These are phyloP conservation scores for Aporophyla nigra DNA, from an alignment of 2,888 invertebrate species.

Conservation along the genomic window DNA sequence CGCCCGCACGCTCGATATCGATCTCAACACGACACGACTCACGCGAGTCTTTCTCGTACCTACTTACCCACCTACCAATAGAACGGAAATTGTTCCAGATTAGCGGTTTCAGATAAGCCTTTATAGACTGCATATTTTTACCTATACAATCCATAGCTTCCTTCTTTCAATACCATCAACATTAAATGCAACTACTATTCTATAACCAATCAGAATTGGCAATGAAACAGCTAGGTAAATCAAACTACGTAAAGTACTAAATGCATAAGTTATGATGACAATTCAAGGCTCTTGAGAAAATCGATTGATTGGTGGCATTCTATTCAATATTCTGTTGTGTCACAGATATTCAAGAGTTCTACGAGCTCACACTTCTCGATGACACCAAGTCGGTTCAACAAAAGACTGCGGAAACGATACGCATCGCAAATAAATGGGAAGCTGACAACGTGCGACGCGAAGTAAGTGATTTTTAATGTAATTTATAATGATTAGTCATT, in stretches of 20 bases:
- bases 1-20: conserved; percentile 80
- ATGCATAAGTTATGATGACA: conserved; percentile 34
- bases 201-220: background rate
- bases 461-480: conserved; percentile 73
- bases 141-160: conserved; percentile 19
- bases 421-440: conserved; percentile 99
- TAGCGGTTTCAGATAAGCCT: conserved; percentile 65
- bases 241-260: background rate
- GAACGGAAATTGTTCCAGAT: conserved; percentile 72
- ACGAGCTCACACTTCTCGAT: conserved; percentile 98
- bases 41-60: conserved; percentile 77
- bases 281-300: conserved; percentile 23
- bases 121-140: conserved; percentile 28
- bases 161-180: conserved; percentile 12
- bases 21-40: conserved; percentile 75
- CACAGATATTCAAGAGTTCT: conserved; percentile 99
- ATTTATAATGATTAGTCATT: conserved; percentile 12
- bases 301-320: conserved; percentile 34
- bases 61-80: conserved; percentile 43
- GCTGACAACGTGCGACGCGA: conserved; percentile 88
- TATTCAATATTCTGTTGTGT: conserved; percentile 32
- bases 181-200: background rate
- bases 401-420: conserved; percentile 98
- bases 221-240: conserved; percentile 12
- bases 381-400: conserved; percentile 98